These are phyloP conservation scores for Sebastes ruberrimus DNA, from an alignment of 2,797 vertebrate genomes.

Conservation along the genomic window DNA sequence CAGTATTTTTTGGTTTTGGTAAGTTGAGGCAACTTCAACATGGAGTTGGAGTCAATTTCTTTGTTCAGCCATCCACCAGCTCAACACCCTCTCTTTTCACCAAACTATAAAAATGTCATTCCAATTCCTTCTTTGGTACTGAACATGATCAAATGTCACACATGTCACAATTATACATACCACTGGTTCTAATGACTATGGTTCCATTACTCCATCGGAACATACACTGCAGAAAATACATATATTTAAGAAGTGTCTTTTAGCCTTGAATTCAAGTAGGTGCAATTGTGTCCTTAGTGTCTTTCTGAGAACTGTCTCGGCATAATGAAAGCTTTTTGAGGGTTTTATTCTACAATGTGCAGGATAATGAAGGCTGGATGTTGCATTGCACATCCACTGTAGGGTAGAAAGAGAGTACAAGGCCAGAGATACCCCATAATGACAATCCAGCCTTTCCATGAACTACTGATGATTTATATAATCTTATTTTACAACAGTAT, in stretches of 20 bases:
- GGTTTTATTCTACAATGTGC: background rate
- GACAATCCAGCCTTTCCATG: background rate
- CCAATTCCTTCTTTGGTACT: background rate
- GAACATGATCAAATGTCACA: background rate
- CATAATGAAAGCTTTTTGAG: background rate
- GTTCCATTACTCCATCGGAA: background rate
- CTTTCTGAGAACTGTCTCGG: background rate
- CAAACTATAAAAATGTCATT: background rate
- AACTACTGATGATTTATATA: background rate
- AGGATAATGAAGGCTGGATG: background rate
- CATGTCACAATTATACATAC: too few species aligned
- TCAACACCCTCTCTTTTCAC: background rate
- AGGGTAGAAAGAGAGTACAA: constrained; percentile 38
- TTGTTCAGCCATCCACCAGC: background rate
- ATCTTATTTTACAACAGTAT: background rate
- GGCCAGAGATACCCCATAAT: constrained; percentile 3
- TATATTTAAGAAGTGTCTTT: background rate
- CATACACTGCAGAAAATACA: background rate
- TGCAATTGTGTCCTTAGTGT: background rate
- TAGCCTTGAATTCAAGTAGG: too few species aligned
- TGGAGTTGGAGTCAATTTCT: background rate
- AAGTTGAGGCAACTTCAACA: background rate
- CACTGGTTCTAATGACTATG: background rate
- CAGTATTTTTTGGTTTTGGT: background rate
- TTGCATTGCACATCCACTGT: constrained; percentile 13